phyloP scores from a whole-genome alignment of 2,888 invertebrate species.

The Endomychus coccineus region DNA sequence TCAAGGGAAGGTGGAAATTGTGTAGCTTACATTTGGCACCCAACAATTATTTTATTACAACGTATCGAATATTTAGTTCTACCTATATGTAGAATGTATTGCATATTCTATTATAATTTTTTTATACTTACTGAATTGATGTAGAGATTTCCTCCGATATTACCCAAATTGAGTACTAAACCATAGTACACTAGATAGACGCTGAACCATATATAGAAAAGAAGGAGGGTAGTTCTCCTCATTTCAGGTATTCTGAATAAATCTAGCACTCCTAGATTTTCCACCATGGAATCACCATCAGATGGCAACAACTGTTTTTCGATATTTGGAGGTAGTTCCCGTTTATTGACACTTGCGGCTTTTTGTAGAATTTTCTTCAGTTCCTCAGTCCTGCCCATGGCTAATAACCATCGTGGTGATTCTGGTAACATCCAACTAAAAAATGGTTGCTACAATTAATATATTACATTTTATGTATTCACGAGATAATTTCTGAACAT shows the following conservation, averaged over 20 bases:
- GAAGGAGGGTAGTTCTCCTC: slow-evolving; percentile 60
- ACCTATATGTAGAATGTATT: too few relatives aligned
- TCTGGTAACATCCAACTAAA: slow-evolving; percentile 69
- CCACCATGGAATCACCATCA: slow-evolving; percentile 42
- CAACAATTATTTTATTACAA: too few relatives aligned
- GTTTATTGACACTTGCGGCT: slow-evolving; percentile 60
- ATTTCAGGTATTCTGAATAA: slow-evolving; percentile 59
- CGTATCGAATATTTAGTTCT: too few relatives aligned
- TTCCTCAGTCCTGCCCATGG: slow-evolving; percentile 64
- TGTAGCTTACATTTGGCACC: too few relatives aligned
- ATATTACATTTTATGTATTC: too few relatives aligned
- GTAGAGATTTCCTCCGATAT: slow-evolving; percentile 69
- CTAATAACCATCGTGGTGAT: slow-evolving; percentile 70
- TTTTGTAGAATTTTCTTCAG: slow-evolving; percentile 57
- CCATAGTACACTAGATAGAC: slow-evolving; percentile 75
- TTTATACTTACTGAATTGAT: slow-evolving; percentile 56
- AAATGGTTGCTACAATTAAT: too few relatives aligned
- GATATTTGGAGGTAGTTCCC: slow-evolving; percentile 57
- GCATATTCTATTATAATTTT: too few relatives aligned
- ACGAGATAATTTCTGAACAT: too few relatives aligned
- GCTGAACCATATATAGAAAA: slow-evolving; percentile 69
- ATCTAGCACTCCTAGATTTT: slow-evolving; percentile 51
- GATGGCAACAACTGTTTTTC: slow-evolving; percentile 57
- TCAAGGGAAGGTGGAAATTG: too few relatives aligned
- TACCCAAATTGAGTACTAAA: slow-evolving; percentile 63